A percentile compares a stretch with the other conserved stretches of the same genome.
phyloP scores from a whole-genome alignment of 2,888 invertebrate genomes.

The Cantharis flavilabris region DNA sequence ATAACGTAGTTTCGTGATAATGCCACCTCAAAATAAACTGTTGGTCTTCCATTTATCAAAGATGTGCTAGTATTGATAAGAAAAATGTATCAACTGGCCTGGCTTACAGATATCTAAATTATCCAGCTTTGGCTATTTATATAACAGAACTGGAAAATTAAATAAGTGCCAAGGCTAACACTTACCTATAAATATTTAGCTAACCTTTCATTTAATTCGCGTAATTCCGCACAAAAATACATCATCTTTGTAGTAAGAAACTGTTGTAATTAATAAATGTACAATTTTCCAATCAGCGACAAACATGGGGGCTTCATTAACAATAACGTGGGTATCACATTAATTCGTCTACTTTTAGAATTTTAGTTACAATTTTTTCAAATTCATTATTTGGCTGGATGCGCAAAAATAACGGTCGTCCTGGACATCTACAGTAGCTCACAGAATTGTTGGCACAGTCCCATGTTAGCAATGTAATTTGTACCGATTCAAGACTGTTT shows the following conservation, averaged over 20 bases:
- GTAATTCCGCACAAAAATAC: not conserved
- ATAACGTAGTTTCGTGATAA: conserved; percentile 58
- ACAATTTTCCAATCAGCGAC: not conserved
- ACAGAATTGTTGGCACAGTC: too few relatives aligned
- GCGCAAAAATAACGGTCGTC: too few relatives aligned
- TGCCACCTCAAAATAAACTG: conserved; percentile 54
- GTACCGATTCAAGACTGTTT: too few relatives aligned
- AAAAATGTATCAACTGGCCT: conserved; percentile 45
- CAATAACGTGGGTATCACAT: not conserved
- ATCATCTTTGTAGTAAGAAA: not conserved
- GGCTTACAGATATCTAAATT: conserved; percentile 44
- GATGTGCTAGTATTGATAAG: conserved; percentile 12
- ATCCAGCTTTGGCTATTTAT: conserved; percentile 54
- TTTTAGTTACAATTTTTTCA: not conserved
- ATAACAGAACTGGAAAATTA: conserved; percentile 51
- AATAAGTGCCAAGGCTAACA: conserved; percentile 54
- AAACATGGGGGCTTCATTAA: not conserved
- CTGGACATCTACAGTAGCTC: too few relatives aligned
- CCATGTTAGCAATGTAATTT: too few relatives aligned
- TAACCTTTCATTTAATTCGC: conserved; percentile 9
- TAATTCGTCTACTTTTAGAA: not conserved
- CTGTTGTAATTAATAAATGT: conserved; percentile 61
- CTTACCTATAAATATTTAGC: conserved; percentile 41
- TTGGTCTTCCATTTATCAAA: conserved; percentile 35
- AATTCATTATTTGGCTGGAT: too few relatives aligned